Base-by-base conservation (phyloP, 2,888 invertebrate species). In the Scaptomyza polygonia region DNA sequence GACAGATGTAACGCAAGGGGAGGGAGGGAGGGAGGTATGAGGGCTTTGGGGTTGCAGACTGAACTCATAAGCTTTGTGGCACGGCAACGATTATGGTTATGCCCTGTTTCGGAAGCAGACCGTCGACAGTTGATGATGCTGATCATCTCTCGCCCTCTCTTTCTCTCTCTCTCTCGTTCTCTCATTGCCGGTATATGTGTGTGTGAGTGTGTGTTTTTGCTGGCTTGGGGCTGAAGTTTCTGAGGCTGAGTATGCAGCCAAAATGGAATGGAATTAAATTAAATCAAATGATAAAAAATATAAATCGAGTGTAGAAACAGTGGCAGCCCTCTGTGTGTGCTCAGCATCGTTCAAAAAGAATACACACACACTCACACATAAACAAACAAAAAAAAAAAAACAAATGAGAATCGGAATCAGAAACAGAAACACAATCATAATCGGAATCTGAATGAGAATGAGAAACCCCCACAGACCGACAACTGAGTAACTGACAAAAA, bases 211-310 rank as follows among this genome's bases (percentile, higher is more conserved):
- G 18, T 40, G 9, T 7, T 45, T 48, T 47, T 47, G 8, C 47
- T 18, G 30, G 18, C 18, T 34, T 56, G 70, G 51, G 49, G 34
- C 42, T 66, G 65, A 27, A 56, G 58, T 12, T 7, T 36, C 8
- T 14, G 69, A 42, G 68, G 53, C 66, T 53, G 64, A 59, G 64
- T 59, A 71, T 65, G 70, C 78, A 72, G 66, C 72, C 81, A 53
- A 74, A 83, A 84, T 81, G 87, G 66, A 88, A 81, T 85, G 86
- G 81, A 90, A 90, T 89, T 89, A 83, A 89, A 89, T 89, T 89
- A 89, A 89, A 89, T 89, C 84, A 87, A 89, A 90, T 90, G 89
- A 89, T 89, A 88, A 88, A 86, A 86, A 86, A 82, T 84, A 86
- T 86, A 82, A 82, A 82, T 86, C 82, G 88, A 86, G 88, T 80